Conservation (phyloP, 2,888 invertebrate species). For the Drosophila conformis region DNA sequence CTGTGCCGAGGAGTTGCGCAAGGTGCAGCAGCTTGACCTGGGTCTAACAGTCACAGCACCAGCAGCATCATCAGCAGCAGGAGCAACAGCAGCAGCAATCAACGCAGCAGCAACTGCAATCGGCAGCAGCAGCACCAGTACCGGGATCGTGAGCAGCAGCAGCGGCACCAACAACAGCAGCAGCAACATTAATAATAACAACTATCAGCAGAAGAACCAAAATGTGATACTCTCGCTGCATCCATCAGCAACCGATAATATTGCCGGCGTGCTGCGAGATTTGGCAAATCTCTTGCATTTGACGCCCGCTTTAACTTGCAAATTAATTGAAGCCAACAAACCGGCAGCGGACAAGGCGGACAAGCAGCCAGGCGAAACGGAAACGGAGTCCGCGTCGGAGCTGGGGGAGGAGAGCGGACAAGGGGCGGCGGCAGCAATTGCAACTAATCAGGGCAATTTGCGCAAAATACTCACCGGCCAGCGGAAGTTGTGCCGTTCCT, state of each 20-base stretch:
- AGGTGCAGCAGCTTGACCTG: too few relatives aligned
- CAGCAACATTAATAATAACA: too few relatives aligned
- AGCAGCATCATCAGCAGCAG: too few relatives aligned
- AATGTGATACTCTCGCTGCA: too few relatives aligned
- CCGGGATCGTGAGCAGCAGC: conserved; percentile 70
- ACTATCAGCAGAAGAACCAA: too few relatives aligned
- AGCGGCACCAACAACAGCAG: too few relatives aligned
- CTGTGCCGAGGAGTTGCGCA: too few relatives aligned
- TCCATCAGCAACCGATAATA: too few relatives aligned
- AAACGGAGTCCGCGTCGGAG: conserved; percentile 5
- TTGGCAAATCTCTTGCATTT: conserved; percentile 96
- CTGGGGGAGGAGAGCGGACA: background rate
- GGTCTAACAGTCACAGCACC: too few relatives aligned
- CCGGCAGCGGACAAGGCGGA: conserved; percentile 34
- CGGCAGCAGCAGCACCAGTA: too few relatives aligned
- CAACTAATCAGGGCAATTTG: conserved; percentile 85
- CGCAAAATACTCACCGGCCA: conserved; percentile 96
- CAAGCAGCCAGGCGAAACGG: conserved; percentile 23
- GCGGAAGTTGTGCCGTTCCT: conserved; percentile 96
- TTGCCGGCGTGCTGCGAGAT: conserved; percentile 93
- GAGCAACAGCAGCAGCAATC: too few relatives aligned
- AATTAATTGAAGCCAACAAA: conserved; percentile 88
- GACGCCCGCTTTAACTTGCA: conserved; percentile 94
- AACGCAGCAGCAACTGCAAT: too few relatives aligned
- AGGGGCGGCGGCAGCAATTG: background rate